Evolutionary conservation across 53 echinoderm and acorn worm genomes (phyloP).

Genomic region (Echinometra lucunter): DNA sequence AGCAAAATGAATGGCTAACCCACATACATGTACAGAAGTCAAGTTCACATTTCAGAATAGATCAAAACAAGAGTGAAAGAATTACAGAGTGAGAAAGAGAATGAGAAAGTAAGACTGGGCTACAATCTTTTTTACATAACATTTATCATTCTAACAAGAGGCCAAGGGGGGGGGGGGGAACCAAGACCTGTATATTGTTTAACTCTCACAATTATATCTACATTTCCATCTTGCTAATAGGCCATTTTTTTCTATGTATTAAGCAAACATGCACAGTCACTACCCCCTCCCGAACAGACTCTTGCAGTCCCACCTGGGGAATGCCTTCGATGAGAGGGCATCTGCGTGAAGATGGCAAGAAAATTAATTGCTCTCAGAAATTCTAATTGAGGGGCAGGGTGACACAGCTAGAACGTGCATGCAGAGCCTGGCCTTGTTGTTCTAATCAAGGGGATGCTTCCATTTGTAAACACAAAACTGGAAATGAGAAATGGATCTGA

Average conservation of each 20-base stretch:
- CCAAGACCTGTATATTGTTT: no score
- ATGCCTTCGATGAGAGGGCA: neutral
- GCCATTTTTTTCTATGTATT: neutral
- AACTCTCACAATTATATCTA: no score
- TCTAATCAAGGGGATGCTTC: neutral
- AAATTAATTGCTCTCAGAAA: neutral
- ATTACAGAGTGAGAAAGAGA: no score
- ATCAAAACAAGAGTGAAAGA: no score
- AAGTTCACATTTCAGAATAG: no score
- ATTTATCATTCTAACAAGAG: no score
- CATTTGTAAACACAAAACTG: neutral
- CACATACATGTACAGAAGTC: no score
- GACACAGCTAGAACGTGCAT: conserved; percentile 40
- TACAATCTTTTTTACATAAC: no score
- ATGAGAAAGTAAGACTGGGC: no score
- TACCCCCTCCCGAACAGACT: neutral
- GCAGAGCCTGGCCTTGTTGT: conserved; percentile 14
- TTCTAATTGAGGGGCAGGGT: neutral
- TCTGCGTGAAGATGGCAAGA: conserved; percentile 23
- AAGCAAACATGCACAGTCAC: neutral
- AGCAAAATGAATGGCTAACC: no score
- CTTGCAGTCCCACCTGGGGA: neutral
- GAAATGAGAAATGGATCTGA: neutral
- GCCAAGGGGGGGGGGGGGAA: no score
- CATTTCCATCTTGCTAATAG: neutral